Conservation (phyloP, 2,797 vertebrate species). For the Eulemur mongoz region DNA sequence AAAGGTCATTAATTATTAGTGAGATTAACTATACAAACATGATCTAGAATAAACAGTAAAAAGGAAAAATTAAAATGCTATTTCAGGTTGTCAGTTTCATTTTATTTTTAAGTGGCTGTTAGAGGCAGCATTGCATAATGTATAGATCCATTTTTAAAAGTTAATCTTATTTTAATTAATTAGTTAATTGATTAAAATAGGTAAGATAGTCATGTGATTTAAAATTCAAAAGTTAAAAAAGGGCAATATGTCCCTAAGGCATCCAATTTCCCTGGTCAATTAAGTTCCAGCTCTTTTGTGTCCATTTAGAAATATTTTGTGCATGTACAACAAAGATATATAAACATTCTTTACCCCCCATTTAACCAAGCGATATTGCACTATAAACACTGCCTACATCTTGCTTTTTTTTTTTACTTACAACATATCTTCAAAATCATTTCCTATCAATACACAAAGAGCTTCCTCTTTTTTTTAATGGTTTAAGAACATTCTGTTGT, state of each 20-base stretch:
- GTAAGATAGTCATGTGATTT: neutral
- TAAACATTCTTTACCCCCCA: neutral
- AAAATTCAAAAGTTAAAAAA: constrained; percentile 19
- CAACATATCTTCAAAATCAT: neutral
- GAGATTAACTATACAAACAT: neutral
- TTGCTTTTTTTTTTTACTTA: neutral
- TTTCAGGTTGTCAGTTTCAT: neutral
- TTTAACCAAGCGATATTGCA: neutral
- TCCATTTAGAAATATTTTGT: neutral
- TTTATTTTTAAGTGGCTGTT: constrained; percentile 37
- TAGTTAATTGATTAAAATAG: constrained; percentile 1
- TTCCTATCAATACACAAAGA: neutral
- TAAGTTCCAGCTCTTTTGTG: neutral
- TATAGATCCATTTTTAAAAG: neutral
- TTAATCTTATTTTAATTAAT: neutral
- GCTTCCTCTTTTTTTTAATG: neutral
- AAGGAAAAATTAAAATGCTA: constrained; percentile 48
- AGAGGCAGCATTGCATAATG: neutral
- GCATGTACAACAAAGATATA: neutral
- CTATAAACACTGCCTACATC: neutral
- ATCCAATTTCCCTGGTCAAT: neutral
- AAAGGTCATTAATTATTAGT: constrained; percentile 48
- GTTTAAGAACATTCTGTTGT: neutral
- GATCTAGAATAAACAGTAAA: constrained; percentile 36
- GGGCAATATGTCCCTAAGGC: neutral